Evolutionary conservation across 2,797 vertebrate genomes (phyloP), one percentile per base, ranked within the genome.

Genomic region (Molossus molossus): DNA sequence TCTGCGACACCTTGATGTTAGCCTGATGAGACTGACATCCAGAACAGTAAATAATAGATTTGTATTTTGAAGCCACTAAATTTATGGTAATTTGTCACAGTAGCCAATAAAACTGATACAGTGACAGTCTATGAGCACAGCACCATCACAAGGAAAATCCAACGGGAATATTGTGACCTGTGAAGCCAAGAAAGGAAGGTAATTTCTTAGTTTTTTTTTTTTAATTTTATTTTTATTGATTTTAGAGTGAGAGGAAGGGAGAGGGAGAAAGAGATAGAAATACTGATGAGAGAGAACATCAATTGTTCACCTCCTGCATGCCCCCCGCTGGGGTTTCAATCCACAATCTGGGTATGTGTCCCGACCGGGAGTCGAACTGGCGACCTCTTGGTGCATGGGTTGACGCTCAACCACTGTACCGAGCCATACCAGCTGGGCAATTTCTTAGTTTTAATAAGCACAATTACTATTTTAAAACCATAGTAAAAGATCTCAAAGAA

Each of bases 401-500:
- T 6, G 40, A 45, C 6, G 40, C 40, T 45, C 40, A 45, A 45
- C 40, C 40, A 45, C 40, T 45, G 40, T 33, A 33, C 33, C 33
- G 3, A 45, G 40, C 40, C 40, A 45, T 6, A 45, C 6, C 40
- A 45, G 40, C 40, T 45, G 40, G 9, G 60, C 9, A 12, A n/a
- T 86, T 86, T 86, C 40, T 89, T 93, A 57, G 53, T 58, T 79
- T 87, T 93, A 40, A 76, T 85, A 50, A 62, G 48, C 15, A 67
- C 50, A 82, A 75, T 90, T 58, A 45, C 29, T 33, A 73, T 94
- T 89, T 93, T 76, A 93, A 94, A 94, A 55, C 18, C 62, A 64
- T 21, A 91, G 29, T 60, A 53, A 58, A 93, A 65, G 70, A 86
- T 57, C 45, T 91, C 18, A 15, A 5, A 72, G 67, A 86, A 79